A percentile compares a stretch with the other conserved stretches of the same genome.
Conservation (phyloP, 2,888 invertebrate genomes). For the Pantelozetes paolii region DNA sequence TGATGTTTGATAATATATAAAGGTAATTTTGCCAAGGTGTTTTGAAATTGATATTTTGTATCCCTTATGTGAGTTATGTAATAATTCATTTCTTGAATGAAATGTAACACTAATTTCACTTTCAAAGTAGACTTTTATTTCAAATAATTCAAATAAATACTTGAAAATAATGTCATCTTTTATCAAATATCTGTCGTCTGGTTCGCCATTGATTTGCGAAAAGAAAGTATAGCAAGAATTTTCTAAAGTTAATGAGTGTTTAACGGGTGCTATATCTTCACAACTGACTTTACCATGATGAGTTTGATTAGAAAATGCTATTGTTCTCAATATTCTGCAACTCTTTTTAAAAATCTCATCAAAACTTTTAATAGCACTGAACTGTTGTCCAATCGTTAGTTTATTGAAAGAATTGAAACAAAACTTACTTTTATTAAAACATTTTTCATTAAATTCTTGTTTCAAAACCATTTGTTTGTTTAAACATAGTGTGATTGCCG, state of each 20-base stretch:
- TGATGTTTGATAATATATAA: too few relatives aligned
- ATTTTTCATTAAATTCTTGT: neutral
- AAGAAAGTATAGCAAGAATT: neutral
- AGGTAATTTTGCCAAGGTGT: too few relatives aligned
- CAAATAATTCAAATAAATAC: too few relatives aligned
- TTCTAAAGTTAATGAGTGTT: neutral
- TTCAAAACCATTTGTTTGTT: neutral
- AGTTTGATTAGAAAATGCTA: neutral
- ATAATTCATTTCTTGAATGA: too few relatives aligned
- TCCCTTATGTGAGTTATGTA: too few relatives aligned
- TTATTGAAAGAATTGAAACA: neutral
- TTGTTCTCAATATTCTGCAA: too few relatives aligned
- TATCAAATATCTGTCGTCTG: neutral
- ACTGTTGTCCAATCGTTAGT: neutral
- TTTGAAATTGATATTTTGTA: too few relatives aligned
- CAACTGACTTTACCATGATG: too few relatives aligned
- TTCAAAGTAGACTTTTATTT: too few relatives aligned
- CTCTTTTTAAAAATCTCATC: neutral
- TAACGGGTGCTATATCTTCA: neutral
- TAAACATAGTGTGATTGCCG: neutral
- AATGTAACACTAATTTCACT: too few relatives aligned
- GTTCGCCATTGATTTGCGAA: neutral
- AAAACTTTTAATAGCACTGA: neutral
- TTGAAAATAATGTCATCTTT: neutral
- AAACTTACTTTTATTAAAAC: neutral